A percentile compares a stretch with the other conserved stretches of the same genome.
Conservation (phyloP, 1,140 invertebrate genomes). For the Antheraea mylitta region DNA sequence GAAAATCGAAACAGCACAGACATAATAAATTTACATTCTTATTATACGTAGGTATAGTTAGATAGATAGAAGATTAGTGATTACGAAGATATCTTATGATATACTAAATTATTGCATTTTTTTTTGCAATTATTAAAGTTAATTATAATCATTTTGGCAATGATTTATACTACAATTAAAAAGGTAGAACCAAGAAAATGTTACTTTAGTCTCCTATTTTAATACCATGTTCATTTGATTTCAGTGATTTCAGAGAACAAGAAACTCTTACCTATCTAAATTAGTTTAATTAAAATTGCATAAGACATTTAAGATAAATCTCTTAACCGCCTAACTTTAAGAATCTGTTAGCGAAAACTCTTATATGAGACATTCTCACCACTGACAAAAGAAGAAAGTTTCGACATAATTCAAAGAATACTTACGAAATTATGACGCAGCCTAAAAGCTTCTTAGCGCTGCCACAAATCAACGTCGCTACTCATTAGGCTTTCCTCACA, state of each 20-base stretch:
- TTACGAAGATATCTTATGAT: too few species aligned
- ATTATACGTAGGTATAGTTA: too few species aligned
- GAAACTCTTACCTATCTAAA: not conserved
- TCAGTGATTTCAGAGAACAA: not conserved
- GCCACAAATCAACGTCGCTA: slow-evolving; percentile 34
- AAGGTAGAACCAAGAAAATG: too few species aligned
- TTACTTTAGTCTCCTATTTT: not conserved
- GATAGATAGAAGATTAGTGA: too few species aligned
- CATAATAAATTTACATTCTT: too few species aligned
- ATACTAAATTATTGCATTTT: too few species aligned
- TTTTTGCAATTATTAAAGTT: too few species aligned
- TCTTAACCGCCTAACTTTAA: not conserved
- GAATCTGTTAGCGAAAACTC: not conserved
- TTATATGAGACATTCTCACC: slow-evolving; percentile 7
- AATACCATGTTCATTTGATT: not conserved
- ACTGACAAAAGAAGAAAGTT: slow-evolving; percentile 10
- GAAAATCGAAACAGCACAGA: too few species aligned
- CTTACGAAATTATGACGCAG: slow-evolving; percentile 29
- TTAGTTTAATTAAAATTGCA: not conserved
- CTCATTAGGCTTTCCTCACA: slow-evolving; percentile 29
- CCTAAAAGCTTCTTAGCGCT: slow-evolving; percentile 27
- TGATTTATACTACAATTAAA: too few species aligned
- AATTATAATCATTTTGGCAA: too few species aligned
- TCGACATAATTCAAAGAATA: slow-evolving; percentile 17
- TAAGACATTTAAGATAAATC: slow-evolving; percentile 3